phyloP scores from a whole-genome alignment of 2,113 vertebrate species.

The Psammodynastes pulverulentus region DNA sequence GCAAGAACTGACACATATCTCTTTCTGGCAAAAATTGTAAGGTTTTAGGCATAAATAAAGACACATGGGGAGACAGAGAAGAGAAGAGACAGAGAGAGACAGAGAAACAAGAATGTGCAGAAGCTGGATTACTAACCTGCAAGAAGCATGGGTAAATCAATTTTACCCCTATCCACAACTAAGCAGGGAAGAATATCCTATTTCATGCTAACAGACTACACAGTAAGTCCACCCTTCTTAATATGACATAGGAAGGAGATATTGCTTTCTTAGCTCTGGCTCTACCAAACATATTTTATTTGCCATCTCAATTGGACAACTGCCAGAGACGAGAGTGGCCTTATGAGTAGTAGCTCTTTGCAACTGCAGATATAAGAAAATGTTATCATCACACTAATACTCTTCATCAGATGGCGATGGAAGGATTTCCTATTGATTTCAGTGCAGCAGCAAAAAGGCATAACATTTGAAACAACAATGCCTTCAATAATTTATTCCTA shows the following conservation, averaged over 20 bases:
- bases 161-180: neutral
- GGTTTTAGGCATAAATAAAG: neutral
- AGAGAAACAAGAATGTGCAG: neutral
- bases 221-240: neutral
- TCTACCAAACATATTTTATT: neutral
- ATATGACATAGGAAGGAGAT: neutral
- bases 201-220: neutral
- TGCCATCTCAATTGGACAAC: neutral
- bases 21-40: neutral
- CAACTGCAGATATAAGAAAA: neutral
- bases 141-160: neutral
- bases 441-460: neutral
- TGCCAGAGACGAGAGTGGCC: neutral
- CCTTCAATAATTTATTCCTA: neutral
- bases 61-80: no score
- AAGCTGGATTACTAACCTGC: neutral
- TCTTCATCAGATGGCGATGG: no score
- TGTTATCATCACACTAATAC: neutral
- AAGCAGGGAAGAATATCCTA: neutral
- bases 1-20: neutral
- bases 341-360: neutral
- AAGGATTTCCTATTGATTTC: neutral
- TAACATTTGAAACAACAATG: neutral
- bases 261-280: neutral
- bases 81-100: no score